Evolutionary conservation across 30 jellyfish, hydroid and myxozoan species (phyloP).

Genomic region (Haliclystus octoradiatus): DNA sequence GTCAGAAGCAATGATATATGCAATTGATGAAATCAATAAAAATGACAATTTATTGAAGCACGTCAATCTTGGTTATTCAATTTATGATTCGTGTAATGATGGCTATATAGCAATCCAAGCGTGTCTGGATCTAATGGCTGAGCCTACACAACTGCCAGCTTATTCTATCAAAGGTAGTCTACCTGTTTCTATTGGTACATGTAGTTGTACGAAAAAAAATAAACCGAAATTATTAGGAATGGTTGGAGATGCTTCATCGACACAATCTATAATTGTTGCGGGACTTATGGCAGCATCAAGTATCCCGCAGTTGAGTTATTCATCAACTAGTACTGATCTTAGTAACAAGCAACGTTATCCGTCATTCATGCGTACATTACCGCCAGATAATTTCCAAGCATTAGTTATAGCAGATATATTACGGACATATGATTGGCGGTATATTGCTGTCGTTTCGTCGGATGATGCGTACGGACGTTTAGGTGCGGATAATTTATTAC

Average conservation of each 20-base stretch:
- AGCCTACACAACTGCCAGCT: conserved; percentile 34
- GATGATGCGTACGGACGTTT: conserved; percentile 94
- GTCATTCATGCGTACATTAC: conserved; percentile 86
- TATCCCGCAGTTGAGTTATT: conserved; percentile 85
- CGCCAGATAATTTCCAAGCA: conserved; percentile 96
- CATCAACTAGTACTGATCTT: conserved; percentile 84
- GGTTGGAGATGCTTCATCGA: conserved; percentile 96
- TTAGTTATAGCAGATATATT: conserved; percentile 59
- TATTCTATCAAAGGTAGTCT: neutral
- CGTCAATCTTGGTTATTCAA: conserved; percentile 55
- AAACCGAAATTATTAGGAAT: conserved; percentile 42
- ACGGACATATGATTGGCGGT: conserved; percentile 56
- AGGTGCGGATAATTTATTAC: conserved; percentile 75
- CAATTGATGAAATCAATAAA: conserved; percentile 77
- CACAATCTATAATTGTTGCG: conserved; percentile 72
- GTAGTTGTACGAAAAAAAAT: conserved; percentile 42
- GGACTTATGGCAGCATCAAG: conserved; percentile 68
- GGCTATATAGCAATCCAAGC: conserved; percentile 63
- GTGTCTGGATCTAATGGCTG: conserved; percentile 49
- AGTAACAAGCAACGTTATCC: conserved; percentile 70
- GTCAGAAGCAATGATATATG: conserved; percentile 85
- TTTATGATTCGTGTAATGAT: conserved; percentile 84
- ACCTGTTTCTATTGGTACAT: conserved; percentile 9
- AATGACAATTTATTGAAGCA: conserved; percentile 31
- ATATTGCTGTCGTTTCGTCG: conserved; percentile 80